Base-by-base conservation (phyloP, 1,140 invertebrate genomes). In the Coelopa frigida region DNA sequence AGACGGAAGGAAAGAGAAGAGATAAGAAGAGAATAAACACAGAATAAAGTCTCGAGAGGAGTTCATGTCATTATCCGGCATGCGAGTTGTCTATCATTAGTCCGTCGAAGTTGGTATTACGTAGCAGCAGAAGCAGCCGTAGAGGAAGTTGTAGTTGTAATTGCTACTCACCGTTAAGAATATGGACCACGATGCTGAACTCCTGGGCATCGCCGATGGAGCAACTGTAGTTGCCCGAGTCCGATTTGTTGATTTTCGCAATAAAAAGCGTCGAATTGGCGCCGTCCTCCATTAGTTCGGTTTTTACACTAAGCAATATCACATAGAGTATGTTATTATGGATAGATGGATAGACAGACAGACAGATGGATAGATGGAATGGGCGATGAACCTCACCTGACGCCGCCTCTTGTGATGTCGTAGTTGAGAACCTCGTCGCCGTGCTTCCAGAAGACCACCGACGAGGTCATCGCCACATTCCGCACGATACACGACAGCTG, bases 221-320 rank as follows among this genome's bases (percentile, higher is more conserved):
- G 59, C 85, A 87, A 6, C 83, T 85, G 70, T 87, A 87, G 65
- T 87, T 87, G 10, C 85, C 86, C 18, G 81, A 82, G 68, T 88
- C 85, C 42, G 74, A 73, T 58, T 82, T 80, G 56, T 81, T 80
- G 33, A 87, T 83, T 53, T 82, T 78, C 32, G 82, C 80, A 56
- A 88, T 80, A 14, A 81, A 77, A 26, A 88, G 74, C 24, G 82
- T 80, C 42, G 84, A 86, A 58, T 85, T 81, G 27, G 84, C 84
- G 17, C 83, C 82, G 44, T 82, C 80, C 33, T 82, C 77, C 67
- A 83, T 82, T 65, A 84, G 75, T 65, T 85, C 81, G 43, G 83
- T 85, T 70, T 83, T 84, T 42, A 85, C 83, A 61, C 83, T 85
- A 4, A 36, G 12, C 4, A 15, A 14, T 4, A 31, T 15, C 3